These are phyloP conservation scores for Argyra leucocephala DNA, from an alignment of 2,888 invertebrate species.

Conservation along the genomic window DNA sequence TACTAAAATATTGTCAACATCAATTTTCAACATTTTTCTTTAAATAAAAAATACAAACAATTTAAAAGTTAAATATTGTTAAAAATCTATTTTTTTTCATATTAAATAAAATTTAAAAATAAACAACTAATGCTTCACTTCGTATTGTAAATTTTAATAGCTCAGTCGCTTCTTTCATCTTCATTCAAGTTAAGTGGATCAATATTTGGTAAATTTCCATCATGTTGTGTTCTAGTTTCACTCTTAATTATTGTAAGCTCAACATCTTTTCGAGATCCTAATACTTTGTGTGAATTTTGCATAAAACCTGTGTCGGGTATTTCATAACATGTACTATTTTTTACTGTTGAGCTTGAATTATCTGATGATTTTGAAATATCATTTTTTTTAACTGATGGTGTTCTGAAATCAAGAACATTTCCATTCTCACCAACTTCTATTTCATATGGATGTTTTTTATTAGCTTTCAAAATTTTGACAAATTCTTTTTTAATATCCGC, in stretches of 20 bases:
- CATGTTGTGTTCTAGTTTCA: slow-evolving; percentile 8
- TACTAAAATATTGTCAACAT: too few relatives aligned
- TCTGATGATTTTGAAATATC: neutral
- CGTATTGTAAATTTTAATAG: too few relatives aligned
- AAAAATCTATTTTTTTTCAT: too few relatives aligned
- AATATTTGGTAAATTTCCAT: slow-evolving; percentile 17
- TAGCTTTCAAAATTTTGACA: slow-evolving; percentile 78
- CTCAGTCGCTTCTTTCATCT: neutral
- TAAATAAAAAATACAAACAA: too few relatives aligned
- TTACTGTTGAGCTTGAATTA: neutral
- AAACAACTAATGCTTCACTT: too few relatives aligned
- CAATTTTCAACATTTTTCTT: too few relatives aligned
- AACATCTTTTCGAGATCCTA: slow-evolving; percentile 38
- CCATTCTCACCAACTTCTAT: slow-evolving; percentile 49
- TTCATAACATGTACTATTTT: slow-evolving; percentile 30
- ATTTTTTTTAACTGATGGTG: neutral
- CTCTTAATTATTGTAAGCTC: slow-evolving; percentile 30
- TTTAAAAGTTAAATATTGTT: too few relatives aligned
- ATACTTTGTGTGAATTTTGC: slow-evolving; percentile 32
- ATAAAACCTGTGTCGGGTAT: slow-evolving; percentile 39
- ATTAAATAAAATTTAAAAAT: too few relatives aligned
- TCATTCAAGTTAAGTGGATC: slow-evolving; percentile 15
- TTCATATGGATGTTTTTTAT: slow-evolving; percentile 97
- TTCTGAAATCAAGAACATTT: neutral
- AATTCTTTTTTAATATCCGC: slow-evolving; percentile 16